These are phyloP conservation scores for Ptychobarbus kaznakovi DNA, from an alignment of 2,797 vertebrate genomes.

Conservation along the genomic window DNA sequence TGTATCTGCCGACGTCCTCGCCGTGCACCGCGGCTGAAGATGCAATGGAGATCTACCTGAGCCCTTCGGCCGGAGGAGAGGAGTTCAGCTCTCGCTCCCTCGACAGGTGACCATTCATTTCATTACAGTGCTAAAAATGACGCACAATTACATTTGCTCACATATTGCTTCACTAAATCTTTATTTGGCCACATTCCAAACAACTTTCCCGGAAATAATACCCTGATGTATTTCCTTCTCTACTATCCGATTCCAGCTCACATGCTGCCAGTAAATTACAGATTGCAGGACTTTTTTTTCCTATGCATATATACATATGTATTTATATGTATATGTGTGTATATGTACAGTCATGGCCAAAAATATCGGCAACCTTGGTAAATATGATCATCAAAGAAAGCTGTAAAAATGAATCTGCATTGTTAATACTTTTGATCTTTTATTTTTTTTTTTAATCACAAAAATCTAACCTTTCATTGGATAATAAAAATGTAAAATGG, in stretches of 20 bases:
- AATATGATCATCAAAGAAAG: too few relatives aligned
- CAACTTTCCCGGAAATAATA: background rate
- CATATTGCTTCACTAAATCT: background rate
- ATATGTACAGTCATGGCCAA: too few relatives aligned
- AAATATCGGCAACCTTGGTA: too few relatives aligned
- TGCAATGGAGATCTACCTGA: slow-evolving; percentile 93
- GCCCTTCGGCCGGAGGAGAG: slow-evolving; percentile 84
- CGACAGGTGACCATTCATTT: slow-evolving; percentile 83
- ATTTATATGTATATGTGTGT: too few relatives aligned
- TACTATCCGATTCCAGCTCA: background rate
- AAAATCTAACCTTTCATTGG: too few relatives aligned
- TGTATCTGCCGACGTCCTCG: slow-evolving; percentile 95
- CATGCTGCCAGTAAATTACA: background rate
- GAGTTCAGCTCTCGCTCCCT: slow-evolving; percentile 90
- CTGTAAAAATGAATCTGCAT: too few relatives aligned
- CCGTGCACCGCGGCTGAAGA: slow-evolving; percentile 94
- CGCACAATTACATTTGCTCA: too few relatives aligned
- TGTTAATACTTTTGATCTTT: too few relatives aligned
- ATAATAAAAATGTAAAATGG: too few relatives aligned
- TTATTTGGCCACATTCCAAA: background rate
- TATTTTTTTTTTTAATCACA: too few relatives aligned
- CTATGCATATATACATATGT: too few relatives aligned
- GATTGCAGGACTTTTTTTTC: background rate
- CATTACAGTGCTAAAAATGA: background rate
- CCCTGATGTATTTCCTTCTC: background rate